phyloP scores from a whole-genome alignment of 2,888 invertebrate species.

The Trissonchulus latispiculum region DNA sequence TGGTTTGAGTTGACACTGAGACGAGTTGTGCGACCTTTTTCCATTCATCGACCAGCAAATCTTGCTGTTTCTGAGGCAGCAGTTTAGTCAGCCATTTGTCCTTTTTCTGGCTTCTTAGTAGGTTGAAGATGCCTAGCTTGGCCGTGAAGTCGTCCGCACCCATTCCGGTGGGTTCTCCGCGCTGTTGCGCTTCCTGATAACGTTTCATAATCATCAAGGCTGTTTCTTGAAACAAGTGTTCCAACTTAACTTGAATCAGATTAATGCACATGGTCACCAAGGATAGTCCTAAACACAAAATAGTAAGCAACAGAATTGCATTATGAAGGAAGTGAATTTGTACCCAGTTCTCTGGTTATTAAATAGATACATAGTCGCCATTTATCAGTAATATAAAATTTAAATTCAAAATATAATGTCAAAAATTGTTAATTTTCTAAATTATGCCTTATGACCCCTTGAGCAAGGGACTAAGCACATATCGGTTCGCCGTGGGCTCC shows the following conservation, averaged over 20 bases:
- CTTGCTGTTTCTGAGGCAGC: constrained; percentile 4
- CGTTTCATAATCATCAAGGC: constrained; percentile 41
- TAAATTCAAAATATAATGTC: too few species aligned
- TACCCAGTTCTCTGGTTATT: too few species aligned
- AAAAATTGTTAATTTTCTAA: too few species aligned
- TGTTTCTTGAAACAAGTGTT: constrained; percentile 27
- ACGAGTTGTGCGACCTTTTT: background rate
- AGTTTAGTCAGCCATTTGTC: constrained; percentile 12
- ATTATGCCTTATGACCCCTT: too few species aligned
- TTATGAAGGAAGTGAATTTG: too few species aligned
- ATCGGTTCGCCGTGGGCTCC: too few species aligned
- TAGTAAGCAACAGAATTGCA: too few species aligned
- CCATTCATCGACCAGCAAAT: constrained; percentile 6
- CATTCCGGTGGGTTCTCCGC: constrained; percentile 4
- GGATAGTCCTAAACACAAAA: constrained; percentile 37
- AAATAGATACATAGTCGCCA: too few species aligned
- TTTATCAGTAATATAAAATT: too few species aligned
- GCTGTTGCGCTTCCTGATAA: constrained; percentile 25
- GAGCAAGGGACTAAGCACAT: too few species aligned
- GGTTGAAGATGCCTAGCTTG: background rate
- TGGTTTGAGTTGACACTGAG: background rate
- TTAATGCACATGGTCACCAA: constrained; percentile 37
- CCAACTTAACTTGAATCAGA: constrained; percentile 30
- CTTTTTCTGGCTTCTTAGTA: background rate
- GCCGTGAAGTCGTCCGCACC: background rate